Evolutionary conservation across 2,888 invertebrate species (phyloP).

Genomic region (Campoplex capitator): DNA sequence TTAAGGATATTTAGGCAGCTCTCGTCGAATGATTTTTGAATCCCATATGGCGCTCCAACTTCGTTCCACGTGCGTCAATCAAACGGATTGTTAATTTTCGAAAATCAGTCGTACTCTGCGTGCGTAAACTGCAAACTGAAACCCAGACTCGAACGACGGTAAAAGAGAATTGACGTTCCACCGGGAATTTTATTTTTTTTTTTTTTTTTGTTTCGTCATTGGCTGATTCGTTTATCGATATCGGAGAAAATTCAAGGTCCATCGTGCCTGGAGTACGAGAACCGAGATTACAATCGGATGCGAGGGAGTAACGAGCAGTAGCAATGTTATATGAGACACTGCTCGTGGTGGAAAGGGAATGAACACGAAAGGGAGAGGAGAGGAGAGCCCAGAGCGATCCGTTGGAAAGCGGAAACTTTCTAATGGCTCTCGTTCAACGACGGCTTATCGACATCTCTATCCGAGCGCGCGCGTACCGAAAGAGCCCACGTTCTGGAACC

Average conservation of each 20-base stretch:
- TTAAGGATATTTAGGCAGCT: not conserved
- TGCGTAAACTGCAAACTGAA: not conserved
- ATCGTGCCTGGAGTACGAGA: slow-evolving; percentile 61
- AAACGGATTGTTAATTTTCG: not conserved
- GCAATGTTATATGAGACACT: slow-evolving; percentile 28
- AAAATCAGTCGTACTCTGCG: not conserved
- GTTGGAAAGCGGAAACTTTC: slow-evolving; percentile 66
- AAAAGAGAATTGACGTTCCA: not conserved
- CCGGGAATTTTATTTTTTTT: no score
- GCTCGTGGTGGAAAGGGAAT: not conserved
- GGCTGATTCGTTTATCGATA: slow-evolving; percentile 33
- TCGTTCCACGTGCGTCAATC: not conserved
- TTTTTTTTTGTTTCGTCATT: not conserved
- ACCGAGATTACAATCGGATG: slow-evolving; percentile 65
- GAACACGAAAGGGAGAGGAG: slow-evolving; percentile 34
- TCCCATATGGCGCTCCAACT: not conserved
- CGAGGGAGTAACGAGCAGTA: slow-evolving; percentile 48
- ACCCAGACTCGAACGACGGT: not conserved
- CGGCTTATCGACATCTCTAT: slow-evolving; percentile 68
- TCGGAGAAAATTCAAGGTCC: slow-evolving; percentile 35
- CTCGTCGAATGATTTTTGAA: not conserved
- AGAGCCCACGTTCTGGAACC: slow-evolving; percentile 40
- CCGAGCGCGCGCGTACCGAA: slow-evolving; percentile 50
- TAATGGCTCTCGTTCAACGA: slow-evolving; percentile 69
- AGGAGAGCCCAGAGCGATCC: slow-evolving; percentile 46